Evolutionary conservation across 1,140 invertebrate genomes (phyloP).

Genomic region (Monomorium pharaonis): DNA sequence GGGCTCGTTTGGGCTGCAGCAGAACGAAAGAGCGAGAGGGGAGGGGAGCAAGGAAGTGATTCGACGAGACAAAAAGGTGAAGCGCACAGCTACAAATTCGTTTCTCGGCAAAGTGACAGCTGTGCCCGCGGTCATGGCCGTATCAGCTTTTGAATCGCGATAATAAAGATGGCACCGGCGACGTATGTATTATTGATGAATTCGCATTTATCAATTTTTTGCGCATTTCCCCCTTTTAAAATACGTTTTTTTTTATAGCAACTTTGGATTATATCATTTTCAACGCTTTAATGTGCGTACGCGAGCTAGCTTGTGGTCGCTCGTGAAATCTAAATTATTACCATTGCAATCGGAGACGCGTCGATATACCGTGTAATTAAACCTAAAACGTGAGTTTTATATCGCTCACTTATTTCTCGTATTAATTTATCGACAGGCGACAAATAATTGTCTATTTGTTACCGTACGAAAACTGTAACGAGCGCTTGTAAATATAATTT

Average conservation of each 20-base stretch:
- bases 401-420: background rate
- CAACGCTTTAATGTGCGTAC: background rate
- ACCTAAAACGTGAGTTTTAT: background rate
- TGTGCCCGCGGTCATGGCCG: conserved; percentile 60
- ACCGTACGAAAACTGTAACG: background rate
- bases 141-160: conserved; percentile 20
- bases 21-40: conserved; percentile 52
- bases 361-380: background rate
- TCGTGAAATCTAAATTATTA: background rate
- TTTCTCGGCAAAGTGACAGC: conserved; percentile 76
- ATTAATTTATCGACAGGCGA: background rate
- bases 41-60: conserved; percentile 22
- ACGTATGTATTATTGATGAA: conserved; percentile 45
- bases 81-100: conserved; percentile 64
- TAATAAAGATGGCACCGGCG: conserved; percentile 28
- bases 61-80: conserved; percentile 62
- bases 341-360: background rate
- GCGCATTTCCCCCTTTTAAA: background rate
- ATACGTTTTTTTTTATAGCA: background rate
- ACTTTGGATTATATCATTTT: background rate
- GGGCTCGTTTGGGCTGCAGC: conserved; percentile 36
- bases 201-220: conserved; percentile 26
- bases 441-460: background rate
- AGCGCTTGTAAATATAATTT: conserved; percentile 25
- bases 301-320: background rate